Evolutionary conservation across 2,888 invertebrate species (phyloP), one percentile per base, ranked within the genome.

Genomic region (Caenorhabditis sinica): DNA sequence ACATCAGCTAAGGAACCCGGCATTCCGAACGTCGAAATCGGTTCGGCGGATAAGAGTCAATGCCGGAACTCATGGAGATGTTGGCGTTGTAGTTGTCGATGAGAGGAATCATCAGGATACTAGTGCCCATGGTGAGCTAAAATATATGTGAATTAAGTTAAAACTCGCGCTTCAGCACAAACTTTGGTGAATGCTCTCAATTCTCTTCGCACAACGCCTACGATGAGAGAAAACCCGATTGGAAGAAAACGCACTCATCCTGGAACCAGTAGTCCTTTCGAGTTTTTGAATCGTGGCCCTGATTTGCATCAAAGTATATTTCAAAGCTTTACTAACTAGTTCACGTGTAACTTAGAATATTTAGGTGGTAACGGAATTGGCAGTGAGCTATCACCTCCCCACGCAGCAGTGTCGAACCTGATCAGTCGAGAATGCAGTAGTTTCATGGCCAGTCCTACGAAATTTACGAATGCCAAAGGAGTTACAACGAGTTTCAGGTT

Each of bases 401-500:
- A 86, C 23, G 58, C 82, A 0, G 56, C 66, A 0, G 83, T 87
- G 13, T 51, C 82, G n/a, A 83, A 82, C 49, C 25, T 88, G 25
- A 68, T 86, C 11, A 74, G 85, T 61, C 65, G 69, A 43, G 85
- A 80, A 33, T 72, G 65, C 28, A 82, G 77, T 23, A 65, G 85
- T 17, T 86, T 86, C 63, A 87, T 82, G 76, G 87, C 80, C 17
- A 89, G 89, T 63, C 89, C 89, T 8, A 89, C 89, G 2, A 89
- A 89, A 71, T 89, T 89, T 81, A 89, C 88, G 1, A 88, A 80
- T 17, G 82, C 88, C 6, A 82, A 80, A 61, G 89, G 89, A 33
- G 87, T 87, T 15, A 81, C 86, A 4, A 82, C 83, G 2, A 87
- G 87, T 28, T 89, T 89, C 56, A 89, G 87, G 89, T 89, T 25